Evolutionary conservation across 1,140 invertebrate genomes (phyloP).

Genomic region (Achatina immaculata): DNA sequence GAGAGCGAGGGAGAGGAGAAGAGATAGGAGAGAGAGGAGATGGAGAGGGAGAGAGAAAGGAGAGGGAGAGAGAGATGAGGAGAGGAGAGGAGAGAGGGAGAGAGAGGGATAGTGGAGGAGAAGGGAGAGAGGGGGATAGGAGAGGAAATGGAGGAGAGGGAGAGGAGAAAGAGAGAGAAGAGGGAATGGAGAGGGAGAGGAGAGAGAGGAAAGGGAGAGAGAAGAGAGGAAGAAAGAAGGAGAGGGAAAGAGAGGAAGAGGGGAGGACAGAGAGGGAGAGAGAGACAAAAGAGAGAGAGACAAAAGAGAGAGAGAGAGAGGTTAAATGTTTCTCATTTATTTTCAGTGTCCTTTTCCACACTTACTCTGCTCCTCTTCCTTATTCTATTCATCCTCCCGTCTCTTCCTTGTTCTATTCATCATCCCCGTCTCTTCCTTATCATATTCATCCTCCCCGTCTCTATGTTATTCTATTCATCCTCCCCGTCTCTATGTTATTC

Average conservation of each 20-base stretch:
- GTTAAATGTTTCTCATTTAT: too few relatives aligned
- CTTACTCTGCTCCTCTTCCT: too few relatives aligned
- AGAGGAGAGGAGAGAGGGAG: not conserved
- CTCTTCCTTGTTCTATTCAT: too few relatives aligned
- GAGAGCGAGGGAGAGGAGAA: not conserved
- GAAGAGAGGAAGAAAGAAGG: not conserved
- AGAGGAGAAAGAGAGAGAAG: not conserved
- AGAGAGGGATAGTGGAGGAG: not conserved
- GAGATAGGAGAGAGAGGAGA: not conserved
- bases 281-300: not conserved
- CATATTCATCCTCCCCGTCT: too few relatives aligned
- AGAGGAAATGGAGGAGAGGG: not conserved
- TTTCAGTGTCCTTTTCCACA: too few relatives aligned
- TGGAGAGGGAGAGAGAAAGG: not conserved
- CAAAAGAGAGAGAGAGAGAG: not conserved
- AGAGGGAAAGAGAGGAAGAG: not conserved
- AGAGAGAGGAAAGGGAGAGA: not conserved
- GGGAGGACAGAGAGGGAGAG: not conserved
- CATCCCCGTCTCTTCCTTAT: too few relatives aligned
- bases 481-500: too few relatives aligned
- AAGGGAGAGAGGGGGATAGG: not conserved
- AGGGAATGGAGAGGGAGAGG: not conserved
- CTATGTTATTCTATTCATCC: too few relatives aligned
- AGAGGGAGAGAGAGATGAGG: not conserved
- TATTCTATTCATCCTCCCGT: too few relatives aligned